Percentiles rank a stretch among this genome's conserved stretches.
These are phyloP conservation scores for Phymatocera aterrima DNA, from an alignment of 2,888 invertebrate species.

Conservation along the genomic window DNA sequence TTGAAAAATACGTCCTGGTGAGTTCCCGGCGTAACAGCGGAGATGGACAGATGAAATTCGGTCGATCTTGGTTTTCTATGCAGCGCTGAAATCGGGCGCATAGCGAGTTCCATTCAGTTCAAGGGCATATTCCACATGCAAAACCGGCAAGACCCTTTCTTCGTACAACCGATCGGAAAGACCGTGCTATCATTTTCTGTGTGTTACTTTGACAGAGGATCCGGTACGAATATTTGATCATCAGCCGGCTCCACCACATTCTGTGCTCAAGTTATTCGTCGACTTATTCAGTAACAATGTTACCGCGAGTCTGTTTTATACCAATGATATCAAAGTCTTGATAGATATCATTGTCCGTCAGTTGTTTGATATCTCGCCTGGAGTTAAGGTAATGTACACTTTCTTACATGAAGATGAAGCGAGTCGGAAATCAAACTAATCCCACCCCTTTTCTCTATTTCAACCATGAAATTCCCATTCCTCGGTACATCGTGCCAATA, in stretches of 20 bases:
- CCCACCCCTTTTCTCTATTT: neutral
- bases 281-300: constrained; percentile 89
- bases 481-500: neutral
- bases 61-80: no score
- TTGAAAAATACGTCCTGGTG: no score
- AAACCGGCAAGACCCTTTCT: no score
- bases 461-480: neutral
- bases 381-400: constrained; percentile 82
- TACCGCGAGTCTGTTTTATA: constrained; percentile 93
- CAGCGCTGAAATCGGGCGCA: no score
- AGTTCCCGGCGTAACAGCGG: no score
- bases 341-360: constrained; percentile 95
- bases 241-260: constrained; percentile 87
- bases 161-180: neutral
- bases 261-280: constrained; percentile 91
- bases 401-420: neutral
- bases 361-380: constrained; percentile 91
- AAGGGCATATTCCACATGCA: no score
- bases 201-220: constrained; percentile 81
- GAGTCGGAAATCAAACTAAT: neutral
- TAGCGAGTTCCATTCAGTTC: no score
- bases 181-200: constrained; percentile 13
- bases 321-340: constrained; percentile 95
- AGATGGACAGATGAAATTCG: no score
- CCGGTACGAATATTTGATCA: constrained; percentile 91